Evolutionary conservation across 2,113 vertebrate species (phyloP).

Genomic region (Scopus umbretta): DNA sequence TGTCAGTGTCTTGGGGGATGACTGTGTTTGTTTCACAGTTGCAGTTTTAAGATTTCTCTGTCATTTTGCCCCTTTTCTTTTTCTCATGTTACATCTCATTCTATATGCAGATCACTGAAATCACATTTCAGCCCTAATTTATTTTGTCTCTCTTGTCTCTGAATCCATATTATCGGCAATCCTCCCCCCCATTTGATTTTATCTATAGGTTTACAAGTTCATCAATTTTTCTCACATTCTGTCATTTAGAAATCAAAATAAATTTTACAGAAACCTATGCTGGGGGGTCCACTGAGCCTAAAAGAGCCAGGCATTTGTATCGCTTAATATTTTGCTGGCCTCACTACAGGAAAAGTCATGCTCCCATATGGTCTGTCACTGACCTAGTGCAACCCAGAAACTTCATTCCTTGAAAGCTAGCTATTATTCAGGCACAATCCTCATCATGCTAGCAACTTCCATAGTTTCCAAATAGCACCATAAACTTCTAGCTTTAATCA

Average conservation of each 20-base stretch:
- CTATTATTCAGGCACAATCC: not conserved
- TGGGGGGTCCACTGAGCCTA: not conserved
- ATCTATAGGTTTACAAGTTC: not conserved
- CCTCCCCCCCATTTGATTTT: accelerated
- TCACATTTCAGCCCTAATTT: not conserved
- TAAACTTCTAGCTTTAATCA: not conserved
- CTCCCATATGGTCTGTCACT: not conserved
- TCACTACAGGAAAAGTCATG: not conserved
- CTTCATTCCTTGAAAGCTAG: not conserved
- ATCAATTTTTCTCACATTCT: not conserved
- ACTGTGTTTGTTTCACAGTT: not conserved
- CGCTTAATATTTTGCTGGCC: not conserved
- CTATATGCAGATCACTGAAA: not conserved
- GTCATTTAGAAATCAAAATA: not conserved
- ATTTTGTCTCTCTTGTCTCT: not conserved
- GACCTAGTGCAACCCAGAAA: not conserved
- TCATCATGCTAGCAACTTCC: not conserved
- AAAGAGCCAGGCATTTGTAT: not conserved
- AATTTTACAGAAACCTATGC: not conserved
- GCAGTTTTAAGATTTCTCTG: not conserved
- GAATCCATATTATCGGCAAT: not conserved
- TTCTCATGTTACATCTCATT: not conserved
- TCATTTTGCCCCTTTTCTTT: not conserved
- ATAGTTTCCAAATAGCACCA: not conserved
- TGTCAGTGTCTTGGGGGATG: not conserved